Evolutionary conservation across 2,888 invertebrate genomes (phyloP).

Genomic region (Congeria kusceri): DNA sequence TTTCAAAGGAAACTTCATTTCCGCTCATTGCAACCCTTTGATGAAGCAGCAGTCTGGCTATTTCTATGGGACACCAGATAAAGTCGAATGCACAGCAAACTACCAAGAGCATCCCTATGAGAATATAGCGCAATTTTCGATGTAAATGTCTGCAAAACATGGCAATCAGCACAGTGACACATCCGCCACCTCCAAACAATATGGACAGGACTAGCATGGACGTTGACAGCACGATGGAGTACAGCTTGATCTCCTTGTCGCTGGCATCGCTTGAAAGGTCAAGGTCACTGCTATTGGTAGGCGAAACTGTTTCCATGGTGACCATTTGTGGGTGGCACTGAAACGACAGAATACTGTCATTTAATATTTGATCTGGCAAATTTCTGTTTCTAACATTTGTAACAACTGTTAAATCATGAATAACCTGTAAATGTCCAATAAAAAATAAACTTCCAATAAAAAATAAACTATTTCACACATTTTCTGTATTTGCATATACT

Average conservation of each 20-base stretch:
- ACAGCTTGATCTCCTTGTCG: constrained; percentile 66
- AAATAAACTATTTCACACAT: too few relatives aligned
- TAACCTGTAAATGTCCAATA: too few relatives aligned
- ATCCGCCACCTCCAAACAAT: constrained; percentile 75
- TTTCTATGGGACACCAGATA: constrained; percentile 78
- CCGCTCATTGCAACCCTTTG: constrained; percentile 61
- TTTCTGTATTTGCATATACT: too few relatives aligned
- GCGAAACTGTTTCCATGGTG: background rate
- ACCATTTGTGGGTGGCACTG: too few relatives aligned
- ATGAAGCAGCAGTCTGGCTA: constrained; percentile 72
- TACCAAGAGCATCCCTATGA: constrained; percentile 70
- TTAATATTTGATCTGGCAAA: too few relatives aligned
- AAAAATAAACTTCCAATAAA: too few relatives aligned
- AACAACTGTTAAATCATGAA: too few relatives aligned
- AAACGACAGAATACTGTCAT: too few relatives aligned
- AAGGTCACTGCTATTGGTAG: constrained; percentile 4
- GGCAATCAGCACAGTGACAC: constrained; percentile 72
- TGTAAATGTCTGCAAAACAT: constrained; percentile 70
- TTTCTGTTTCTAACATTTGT: too few relatives aligned
- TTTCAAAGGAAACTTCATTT: constrained; percentile 32
- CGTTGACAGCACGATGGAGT: constrained; percentile 77
- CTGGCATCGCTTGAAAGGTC: constrained; percentile 5
- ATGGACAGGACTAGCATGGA: constrained; percentile 73
- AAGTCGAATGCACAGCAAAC: constrained; percentile 73
- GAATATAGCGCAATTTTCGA: constrained; percentile 72